These are phyloP conservation scores for Gnatocerus cornutus DNA, from an alignment of 2,888 invertebrate species.

Conservation along the genomic window DNA sequence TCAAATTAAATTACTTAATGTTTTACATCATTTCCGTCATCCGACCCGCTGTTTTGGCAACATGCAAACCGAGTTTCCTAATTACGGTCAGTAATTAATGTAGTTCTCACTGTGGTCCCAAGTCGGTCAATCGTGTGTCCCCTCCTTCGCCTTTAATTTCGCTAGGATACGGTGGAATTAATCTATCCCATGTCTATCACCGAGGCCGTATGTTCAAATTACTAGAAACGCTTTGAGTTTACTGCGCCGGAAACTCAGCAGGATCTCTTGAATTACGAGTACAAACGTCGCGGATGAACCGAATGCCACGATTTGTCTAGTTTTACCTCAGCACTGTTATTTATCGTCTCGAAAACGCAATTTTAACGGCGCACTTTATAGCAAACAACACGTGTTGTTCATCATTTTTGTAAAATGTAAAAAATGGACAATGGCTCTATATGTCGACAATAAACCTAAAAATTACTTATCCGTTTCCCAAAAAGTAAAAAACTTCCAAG, in stretches of 20 bases:
- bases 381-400: background rate
- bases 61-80: slow-evolving; percentile 50
- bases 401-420: background rate
- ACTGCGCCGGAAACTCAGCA: slow-evolving; percentile 48
- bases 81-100: slow-evolving; percentile 56
- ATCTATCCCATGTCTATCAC: slow-evolving; percentile 53
- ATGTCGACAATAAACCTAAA: no score
- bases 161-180: slow-evolving; percentile 50
- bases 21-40: slow-evolving; percentile 49
- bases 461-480: no score
- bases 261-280: slow-evolving; percentile 46
- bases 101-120: slow-evolving; percentile 53
- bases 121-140: slow-evolving; percentile 52
- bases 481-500: no score
- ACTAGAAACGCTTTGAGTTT: slow-evolving; percentile 50
- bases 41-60: slow-evolving; percentile 44
- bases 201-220: slow-evolving; percentile 51
- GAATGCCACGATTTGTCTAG: slow-evolving; percentile 39
- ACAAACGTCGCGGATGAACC: slow-evolving; percentile 32
- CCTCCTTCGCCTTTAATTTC: slow-evolving; percentile 51
- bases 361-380: background rate
- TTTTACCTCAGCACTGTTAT: slow-evolving; percentile 24
- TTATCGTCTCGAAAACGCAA: slow-evolving; percentile 5
- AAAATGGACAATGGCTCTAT: no score
- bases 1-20: slow-evolving; percentile 46